A percentile compares a stretch with the other conserved stretches of the same genome.
These are phyloP conservation scores for Prostheceraeus crozeri DNA, from an alignment of 2,888 invertebrate species.

Conservation along the genomic window DNA sequence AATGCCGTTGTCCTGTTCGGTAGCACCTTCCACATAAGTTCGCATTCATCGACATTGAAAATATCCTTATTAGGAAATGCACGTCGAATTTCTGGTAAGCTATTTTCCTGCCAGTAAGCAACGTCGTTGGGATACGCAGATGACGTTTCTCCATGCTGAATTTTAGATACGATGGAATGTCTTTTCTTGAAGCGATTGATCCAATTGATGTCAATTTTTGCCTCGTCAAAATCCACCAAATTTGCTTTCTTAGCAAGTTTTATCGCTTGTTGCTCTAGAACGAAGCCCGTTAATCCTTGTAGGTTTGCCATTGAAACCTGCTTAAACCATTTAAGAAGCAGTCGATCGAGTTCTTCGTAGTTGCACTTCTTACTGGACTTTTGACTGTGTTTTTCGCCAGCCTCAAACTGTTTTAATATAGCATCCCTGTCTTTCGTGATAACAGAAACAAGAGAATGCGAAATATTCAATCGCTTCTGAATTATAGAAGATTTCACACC, in stretches of 20 bases:
- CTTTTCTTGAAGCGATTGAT: conserved; percentile 5
- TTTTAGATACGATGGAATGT: background rate
- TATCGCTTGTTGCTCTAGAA: conserved; percentile 7
- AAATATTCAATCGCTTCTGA: conserved; percentile 6
- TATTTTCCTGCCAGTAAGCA: background rate
- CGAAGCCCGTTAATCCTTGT: background rate
- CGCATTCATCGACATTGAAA: conserved; percentile 3
- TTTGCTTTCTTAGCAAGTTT: conserved; percentile 1
- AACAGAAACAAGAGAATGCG: conserved; percentile 10
- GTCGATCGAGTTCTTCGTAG: background rate
- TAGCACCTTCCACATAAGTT: too few species aligned
- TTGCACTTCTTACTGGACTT: background rate
- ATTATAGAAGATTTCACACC: conserved; percentile 8
- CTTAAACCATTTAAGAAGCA: background rate
- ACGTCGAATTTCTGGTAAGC: background rate
- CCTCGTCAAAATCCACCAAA: background rate
- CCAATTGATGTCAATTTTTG: conserved; percentile 14
- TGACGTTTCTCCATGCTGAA: background rate
- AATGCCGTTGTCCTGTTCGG: too few species aligned
- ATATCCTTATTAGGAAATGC: background rate
- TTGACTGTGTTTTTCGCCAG: background rate
- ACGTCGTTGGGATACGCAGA: background rate
- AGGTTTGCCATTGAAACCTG: background rate
- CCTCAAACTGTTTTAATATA: conserved; percentile 2
- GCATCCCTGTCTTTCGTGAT: background rate